These are phyloP conservation scores for Rutpela maculata DNA, from an alignment of 2,888 invertebrate genomes.

Conservation along the genomic window DNA sequence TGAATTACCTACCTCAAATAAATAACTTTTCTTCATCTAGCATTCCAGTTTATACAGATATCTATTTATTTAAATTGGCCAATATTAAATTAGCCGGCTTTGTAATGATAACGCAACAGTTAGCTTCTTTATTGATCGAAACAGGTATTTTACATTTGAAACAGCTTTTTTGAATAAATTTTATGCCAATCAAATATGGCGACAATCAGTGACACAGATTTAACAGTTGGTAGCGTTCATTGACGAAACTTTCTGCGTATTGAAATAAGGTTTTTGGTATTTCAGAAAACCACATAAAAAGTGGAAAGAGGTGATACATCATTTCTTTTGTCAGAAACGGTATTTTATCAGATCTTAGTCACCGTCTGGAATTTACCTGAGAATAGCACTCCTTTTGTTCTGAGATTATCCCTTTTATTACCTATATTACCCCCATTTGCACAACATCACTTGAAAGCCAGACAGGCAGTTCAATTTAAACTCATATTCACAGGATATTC, in stretches of 20 bases:
- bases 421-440: background rate
- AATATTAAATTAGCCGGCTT: too few species aligned
- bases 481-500: too few species aligned
- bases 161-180: background rate
- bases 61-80: too few species aligned
- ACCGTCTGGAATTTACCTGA: background rate
- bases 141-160: background rate
- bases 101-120: too few species aligned
- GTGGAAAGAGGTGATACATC: background rate
- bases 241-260: constrained; percentile 7
- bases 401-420: background rate
- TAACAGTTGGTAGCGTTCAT: constrained; percentile 18
- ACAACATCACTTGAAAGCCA: background rate
- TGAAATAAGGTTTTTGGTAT: background rate
- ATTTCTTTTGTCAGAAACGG: constrained; percentile 1
- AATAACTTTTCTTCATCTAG: too few species aligned
- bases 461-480: background rate
- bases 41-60: too few species aligned
- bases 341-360: background rate
- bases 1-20: too few species aligned
- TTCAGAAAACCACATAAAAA: background rate
- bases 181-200: constrained; percentile 13
- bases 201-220: constrained; percentile 24
- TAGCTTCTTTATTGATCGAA: background rate
- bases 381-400: background rate